Base-by-base conservation (phyloP, 2,113 vertebrate genomes). In the Prunella himalayana region DNA sequence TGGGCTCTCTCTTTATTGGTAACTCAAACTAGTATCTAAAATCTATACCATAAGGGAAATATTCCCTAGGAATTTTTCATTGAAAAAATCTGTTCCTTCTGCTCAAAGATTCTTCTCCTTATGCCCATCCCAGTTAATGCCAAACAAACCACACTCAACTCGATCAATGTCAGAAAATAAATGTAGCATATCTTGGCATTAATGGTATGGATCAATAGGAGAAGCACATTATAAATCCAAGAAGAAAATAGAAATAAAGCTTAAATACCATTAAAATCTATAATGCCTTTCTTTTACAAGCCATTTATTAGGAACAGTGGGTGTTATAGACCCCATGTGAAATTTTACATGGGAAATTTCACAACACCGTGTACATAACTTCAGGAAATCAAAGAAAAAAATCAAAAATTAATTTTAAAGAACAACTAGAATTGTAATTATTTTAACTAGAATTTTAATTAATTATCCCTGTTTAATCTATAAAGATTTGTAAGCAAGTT, bases 201-300 rank as follows among this genome's bases (percentile, higher is more conserved):
- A 96, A 81, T 79, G 56, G 69, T 14, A 64, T 7, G 15, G 88
- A 93, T 94, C 94, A 68, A 95, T 85, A 88, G 35, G 68, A 77
- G 77, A 4, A 75, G 77, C 12, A 78, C 53, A 51, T 50, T 63
- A 70, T 86, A 91, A 94, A 96, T 63, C 64, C 30, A 68, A 63
- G 47, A 73, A 66, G 44, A 95, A 83, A 84, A 70, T 33, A 86
- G 92, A 91, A 96, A 94, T 84, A 75, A 82, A 87, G 30, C 15
- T 92, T 71, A 92, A 92, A 94, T 61, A 59, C 21, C 35, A 59
- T 31, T 88, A 54, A 92, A 92, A 92, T 89, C 39, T 78, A 64
- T 82, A 82, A 81, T 47, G 16, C 7, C 20, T 84, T 91, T 92
- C 35, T 89, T 89, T 94, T 75, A 44, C 33, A 89, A 91, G 56